Evolutionary conservation across 2,797 vertebrate genomes (phyloP), one percentile per base, ranked within the genome.

Genomic region (Poeciliopsis presidionis): DNA sequence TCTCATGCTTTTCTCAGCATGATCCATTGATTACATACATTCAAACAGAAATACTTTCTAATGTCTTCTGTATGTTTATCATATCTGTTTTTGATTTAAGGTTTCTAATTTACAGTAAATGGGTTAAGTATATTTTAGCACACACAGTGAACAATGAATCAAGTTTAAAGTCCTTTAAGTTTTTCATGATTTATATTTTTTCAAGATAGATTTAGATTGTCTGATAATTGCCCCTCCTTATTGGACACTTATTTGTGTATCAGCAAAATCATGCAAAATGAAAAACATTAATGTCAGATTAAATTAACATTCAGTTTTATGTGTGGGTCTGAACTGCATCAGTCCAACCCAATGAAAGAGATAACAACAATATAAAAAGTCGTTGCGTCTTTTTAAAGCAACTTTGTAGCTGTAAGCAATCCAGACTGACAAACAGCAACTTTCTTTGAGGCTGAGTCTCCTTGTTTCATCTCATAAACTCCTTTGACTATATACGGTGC

Each of bases 401-500:
- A 8, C 89, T 89, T 86, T 75, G 72, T 49, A 67, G 51, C 51
- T 78, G 71, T 89, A 87, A 87, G 73, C 73, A 45, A 84, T 55
- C 61, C 65, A 85, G 78, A 88, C 84, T 63, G 74, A 84, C 73
- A 81, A 85, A 87, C 82, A 79, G 65, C 51, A 80, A 84, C 81
- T 90, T 65, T 28, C 55, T 86, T 79, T 88, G 55, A 83, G 74
- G 30, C 30, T 82, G 25, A 72, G 82, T 83, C 91, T 82, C 51
- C 67, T 57, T 85, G 76, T 41, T 89, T 85, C 73, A 77, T 82
- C 86, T 86, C 84, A 82, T 91, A 88, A 91, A 90, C 67, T 33
- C 45, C 39, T 81, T 87, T 90, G 89, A 88, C 85, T 79, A 43
- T 33, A 33, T 65, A 80, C 47, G 72, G 5, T 25, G 63, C 72